Percentiles rank a stretch among this genome's conserved stretches.
These are phyloP conservation scores for Passer domesticus DNA, from an alignment of 2,113 vertebrate species.

Conservation along the genomic window DNA sequence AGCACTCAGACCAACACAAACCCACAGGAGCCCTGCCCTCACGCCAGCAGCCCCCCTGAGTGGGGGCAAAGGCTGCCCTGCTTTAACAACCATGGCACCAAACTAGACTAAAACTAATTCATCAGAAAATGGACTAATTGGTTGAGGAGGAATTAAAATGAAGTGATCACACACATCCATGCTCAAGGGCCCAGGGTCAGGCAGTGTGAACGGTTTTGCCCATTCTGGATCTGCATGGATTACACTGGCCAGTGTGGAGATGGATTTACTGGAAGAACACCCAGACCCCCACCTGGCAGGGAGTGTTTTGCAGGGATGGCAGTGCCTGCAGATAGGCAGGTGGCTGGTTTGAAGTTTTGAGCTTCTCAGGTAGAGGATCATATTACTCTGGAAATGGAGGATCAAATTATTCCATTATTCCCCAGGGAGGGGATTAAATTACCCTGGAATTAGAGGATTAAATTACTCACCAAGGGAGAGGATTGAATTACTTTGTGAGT, in stretches of 20 bases:
- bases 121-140: neutral
- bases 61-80: neutral
- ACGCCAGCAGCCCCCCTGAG: accelerated
- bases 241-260: neutral
- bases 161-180: neutral
- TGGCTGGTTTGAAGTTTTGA: slow-evolving; percentile 3
- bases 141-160: neutral
- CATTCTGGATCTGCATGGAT: neutral
- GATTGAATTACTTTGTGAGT: slow-evolving; percentile 62
- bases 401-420: slow-evolving; percentile 64
- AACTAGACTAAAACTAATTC: neutral
- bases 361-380: slow-evolving; percentile 39
- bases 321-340: neutral
- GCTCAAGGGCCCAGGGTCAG: neutral
- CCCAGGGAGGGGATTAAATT: slow-evolving; percentile 63
- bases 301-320: neutral
- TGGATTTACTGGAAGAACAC: neutral
- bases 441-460: slow-evolving; percentile 69
- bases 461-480: slow-evolving; percentile 68
- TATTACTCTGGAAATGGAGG: slow-evolving; percentile 47
- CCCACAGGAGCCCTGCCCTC: neutral
- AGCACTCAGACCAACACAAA: neutral
- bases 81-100: neutral
- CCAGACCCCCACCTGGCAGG: neutral
- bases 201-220: neutral